Conservation (phyloP, 2,797 vertebrate species). For the Gila robusta region DNA sequence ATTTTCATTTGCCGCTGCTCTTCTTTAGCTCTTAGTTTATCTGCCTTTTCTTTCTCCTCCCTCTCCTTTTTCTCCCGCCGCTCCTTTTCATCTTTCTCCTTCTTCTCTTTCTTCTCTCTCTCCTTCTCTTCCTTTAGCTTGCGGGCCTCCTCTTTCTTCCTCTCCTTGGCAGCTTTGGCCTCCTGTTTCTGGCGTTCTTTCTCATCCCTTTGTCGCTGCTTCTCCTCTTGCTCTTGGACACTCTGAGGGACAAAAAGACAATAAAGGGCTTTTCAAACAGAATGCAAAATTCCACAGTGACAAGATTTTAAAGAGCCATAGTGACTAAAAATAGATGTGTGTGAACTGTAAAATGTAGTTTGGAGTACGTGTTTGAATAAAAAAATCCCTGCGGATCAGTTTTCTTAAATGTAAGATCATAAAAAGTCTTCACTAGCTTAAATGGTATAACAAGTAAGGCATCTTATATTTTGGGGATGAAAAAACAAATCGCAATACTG, state of each 20-base stretch:
- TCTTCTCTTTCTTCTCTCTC: constrained; percentile 87
- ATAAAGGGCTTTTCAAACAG: background rate
- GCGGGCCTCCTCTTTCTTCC: constrained; percentile 88
- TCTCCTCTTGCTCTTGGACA: constrained; percentile 79
- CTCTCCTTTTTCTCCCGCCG: constrained; percentile 91
- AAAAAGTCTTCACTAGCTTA: too few species aligned
- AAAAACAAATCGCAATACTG: too few species aligned
- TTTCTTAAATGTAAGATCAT: too few species aligned
- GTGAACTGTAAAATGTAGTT: too few species aligned
- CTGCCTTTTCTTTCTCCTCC: constrained; percentile 92
- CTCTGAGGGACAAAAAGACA: constrained; percentile 58
- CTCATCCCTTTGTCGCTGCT: constrained; percentile 80
- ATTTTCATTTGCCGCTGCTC: constrained; percentile 91
- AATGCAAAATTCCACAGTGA: background rate
- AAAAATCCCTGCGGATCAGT: too few species aligned
- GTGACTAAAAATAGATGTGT: constrained; percentile 9
- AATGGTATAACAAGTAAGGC: too few species aligned
- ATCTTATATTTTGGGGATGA: too few species aligned
- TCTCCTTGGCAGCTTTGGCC: constrained; percentile 84
- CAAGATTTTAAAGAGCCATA: background rate
- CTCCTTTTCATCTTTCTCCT: constrained; percentile 88
- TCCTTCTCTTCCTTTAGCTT: constrained; percentile 87
- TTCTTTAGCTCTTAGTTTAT: constrained; percentile 90
- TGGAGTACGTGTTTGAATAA: too few species aligned
- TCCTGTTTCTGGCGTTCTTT: constrained; percentile 88